A percentile compares a stretch with the other conserved stretches of the same genome.
These are phyloP conservation scores for Oegoconia quadripuncta DNA, from an alignment of 2,888 invertebrate genomes.

Conservation along the genomic window DNA sequence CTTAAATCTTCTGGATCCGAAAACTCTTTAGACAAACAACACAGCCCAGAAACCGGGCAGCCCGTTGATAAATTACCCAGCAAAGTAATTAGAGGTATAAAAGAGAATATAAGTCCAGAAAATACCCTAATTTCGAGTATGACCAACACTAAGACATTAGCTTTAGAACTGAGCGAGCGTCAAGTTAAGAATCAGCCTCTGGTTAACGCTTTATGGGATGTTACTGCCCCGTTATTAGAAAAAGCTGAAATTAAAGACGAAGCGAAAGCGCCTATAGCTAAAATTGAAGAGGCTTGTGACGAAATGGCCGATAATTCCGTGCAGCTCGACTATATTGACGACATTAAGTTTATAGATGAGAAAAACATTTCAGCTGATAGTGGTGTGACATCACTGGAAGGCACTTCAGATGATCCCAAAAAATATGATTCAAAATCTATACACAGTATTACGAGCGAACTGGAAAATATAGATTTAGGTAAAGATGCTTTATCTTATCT, in stretches of 20 bases:
- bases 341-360: constrained; percentile 42
- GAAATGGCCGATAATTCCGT: constrained; percentile 43
- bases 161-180: constrained; percentile 49
- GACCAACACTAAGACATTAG: constrained; percentile 59
- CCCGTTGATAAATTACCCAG: constrained; percentile 73
- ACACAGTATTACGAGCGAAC: constrained; percentile 24
- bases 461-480: constrained; percentile 55
- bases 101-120: constrained; percentile 82
- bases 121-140: constrained; percentile 74
- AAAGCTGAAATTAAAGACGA: constrained; percentile 32
- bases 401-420: constrained; percentile 16
- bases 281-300: constrained; percentile 62
- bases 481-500: constrained; percentile 67
- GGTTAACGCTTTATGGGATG: constrained; percentile 43
- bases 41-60: constrained; percentile 59
- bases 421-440: constrained; percentile 17
- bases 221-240: constrained; percentile 29
- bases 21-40: constrained; percentile 61
- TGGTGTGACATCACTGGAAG: constrained; percentile 27
- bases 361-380: constrained; percentile 27
- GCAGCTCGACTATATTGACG: constrained; percentile 52
- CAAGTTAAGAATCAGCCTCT: constrained; percentile 44
- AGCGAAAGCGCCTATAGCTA: constrained; percentile 63
- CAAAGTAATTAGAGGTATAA: constrained; percentile 78
- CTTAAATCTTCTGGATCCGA: constrained; percentile 65